Percentiles rank a stretch among this genome's conserved stretches.
These are phyloP conservation scores for Cylas formicarius DNA, from an alignment of 1,140 invertebrate species.

Conservation along the genomic window DNA sequence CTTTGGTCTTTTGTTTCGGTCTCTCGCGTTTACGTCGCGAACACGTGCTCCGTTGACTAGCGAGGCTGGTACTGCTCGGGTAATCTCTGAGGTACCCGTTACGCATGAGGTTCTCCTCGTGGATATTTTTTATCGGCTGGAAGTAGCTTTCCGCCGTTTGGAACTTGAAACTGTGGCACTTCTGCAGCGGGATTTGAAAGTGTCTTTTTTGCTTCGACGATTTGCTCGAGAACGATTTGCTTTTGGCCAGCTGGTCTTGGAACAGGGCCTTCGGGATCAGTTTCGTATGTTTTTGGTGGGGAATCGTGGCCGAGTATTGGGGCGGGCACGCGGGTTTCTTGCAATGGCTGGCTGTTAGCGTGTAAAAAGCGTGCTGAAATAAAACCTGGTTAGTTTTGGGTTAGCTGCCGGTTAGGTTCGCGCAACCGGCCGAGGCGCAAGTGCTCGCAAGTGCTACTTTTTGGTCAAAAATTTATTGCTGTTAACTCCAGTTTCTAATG, in stretches of 20 bases:
- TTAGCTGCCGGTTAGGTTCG: too few species aligned
- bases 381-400: conserved; percentile 17
- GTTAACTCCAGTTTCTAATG: too few species aligned
- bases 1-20: conserved; percentile 37
- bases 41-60: conserved; percentile 12
- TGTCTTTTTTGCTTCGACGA: conserved; percentile 48
- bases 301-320: conserved; percentile 40
- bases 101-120: conserved; percentile 46
- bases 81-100: conserved; percentile 43
- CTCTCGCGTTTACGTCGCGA: conserved; percentile 30
- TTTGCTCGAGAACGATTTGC: conserved; percentile 39
- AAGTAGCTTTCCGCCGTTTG: conserved; percentile 56
- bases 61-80: conserved; percentile 28
- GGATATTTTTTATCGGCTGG: conserved; percentile 53
- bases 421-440: too few species aligned
- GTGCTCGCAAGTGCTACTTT: too few species aligned
- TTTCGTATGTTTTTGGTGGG: conserved; percentile 39
- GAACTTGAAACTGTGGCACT: conserved; percentile 62
- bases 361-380: conserved; percentile 43
- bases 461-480: too few species aligned
- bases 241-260: conserved; percentile 36
- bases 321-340: conserved; percentile 34
- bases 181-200: conserved; percentile 56
- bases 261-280: conserved; percentile 38
- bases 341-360: conserved; percentile 40